These are phyloP conservation scores for Lutjanus argentimaculatus DNA, from an alignment of 2,797 vertebrate species.

Conservation along the genomic window DNA sequence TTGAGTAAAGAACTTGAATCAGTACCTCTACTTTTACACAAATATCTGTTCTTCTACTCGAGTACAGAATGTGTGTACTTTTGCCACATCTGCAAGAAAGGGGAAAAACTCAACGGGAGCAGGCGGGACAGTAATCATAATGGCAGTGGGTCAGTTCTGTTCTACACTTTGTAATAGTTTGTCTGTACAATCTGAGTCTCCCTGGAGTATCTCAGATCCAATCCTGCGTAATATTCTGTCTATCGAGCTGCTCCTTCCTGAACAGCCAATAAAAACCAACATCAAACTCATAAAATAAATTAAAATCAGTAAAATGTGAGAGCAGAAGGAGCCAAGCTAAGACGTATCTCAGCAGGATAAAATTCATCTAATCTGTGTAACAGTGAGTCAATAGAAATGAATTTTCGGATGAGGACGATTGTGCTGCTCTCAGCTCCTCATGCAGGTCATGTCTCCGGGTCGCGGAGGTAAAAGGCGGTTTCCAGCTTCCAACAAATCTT, in stretches of 20 bases:
- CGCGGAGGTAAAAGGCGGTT: not conserved
- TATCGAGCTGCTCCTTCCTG: not conserved
- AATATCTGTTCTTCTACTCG: too few relatives aligned
- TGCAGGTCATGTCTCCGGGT: not conserved
- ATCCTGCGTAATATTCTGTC: not conserved
- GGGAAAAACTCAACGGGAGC: too few relatives aligned
- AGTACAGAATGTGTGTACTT: too few relatives aligned
- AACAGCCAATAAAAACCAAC: not conserved
- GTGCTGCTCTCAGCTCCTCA: slow-evolving; percentile 16
- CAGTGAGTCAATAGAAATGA: slow-evolving; percentile 3
- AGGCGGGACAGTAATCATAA: too few relatives aligned
- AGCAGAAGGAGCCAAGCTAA: not conserved
- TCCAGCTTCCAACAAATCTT: slow-evolving; percentile 30
- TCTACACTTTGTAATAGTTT: too few relatives aligned
- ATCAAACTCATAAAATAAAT: slow-evolving; percentile 10
- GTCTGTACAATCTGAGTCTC: too few relatives aligned
- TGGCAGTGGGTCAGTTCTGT: too few relatives aligned
- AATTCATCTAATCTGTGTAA: not conserved
- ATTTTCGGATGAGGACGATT: slow-evolving; percentile 2
- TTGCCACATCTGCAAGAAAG: too few relatives aligned
- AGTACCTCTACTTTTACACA: too few relatives aligned
- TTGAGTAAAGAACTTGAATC: too few relatives aligned
- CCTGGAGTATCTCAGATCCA: not conserved
- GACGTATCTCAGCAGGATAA: not conserved
- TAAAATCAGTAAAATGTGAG: slow-evolving; percentile 7